Percentiles rank a stretch among this genome's conserved stretches.
These are phyloP conservation scores for Noctua fimbriata DNA, from an alignment of 2,888 invertebrate species.

Conservation along the genomic window DNA sequence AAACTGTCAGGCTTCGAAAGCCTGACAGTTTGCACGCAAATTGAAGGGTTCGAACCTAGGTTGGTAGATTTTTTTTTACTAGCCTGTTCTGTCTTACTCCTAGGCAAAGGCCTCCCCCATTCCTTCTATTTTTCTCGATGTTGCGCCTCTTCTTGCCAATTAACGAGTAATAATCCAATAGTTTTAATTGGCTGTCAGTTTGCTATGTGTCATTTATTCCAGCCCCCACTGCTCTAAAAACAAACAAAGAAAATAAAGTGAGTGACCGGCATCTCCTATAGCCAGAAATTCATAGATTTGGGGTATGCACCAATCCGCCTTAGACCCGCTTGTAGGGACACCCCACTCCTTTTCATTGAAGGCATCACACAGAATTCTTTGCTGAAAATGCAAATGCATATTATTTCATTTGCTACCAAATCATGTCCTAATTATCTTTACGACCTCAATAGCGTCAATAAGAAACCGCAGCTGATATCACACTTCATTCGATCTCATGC, in stretches of 20 bases:
- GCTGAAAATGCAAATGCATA: not conserved
- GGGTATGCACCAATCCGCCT: no score
- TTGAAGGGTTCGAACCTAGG: not conserved
- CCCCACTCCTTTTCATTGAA: not conserved
- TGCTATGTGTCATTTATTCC: not conserved
- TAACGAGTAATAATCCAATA: no score
- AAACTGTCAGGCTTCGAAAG: not conserved
- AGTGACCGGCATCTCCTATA: not conserved
- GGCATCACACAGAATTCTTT: not conserved
- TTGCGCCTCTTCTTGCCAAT: no score
- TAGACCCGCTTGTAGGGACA: not conserved
- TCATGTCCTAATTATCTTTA: not conserved
- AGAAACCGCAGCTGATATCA: conserved; percentile 4
- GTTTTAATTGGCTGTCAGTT: not conserved
- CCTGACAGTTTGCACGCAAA: no score
- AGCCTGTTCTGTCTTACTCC: no score
- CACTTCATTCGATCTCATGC: not conserved
- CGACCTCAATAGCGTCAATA: not conserved
- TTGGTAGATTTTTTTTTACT: no score
- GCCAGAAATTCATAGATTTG: not conserved
- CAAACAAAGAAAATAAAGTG: not conserved
- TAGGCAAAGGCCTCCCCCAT: no score
- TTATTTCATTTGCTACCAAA: not conserved
- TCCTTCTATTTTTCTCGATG: no score
- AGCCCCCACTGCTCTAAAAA: not conserved